Evolutionary conservation across 2,113 vertebrate genomes (phyloP), one percentile per base, ranked within the genome.

Genomic region (Rhynchopsitta pachyrhyncha): DNA sequence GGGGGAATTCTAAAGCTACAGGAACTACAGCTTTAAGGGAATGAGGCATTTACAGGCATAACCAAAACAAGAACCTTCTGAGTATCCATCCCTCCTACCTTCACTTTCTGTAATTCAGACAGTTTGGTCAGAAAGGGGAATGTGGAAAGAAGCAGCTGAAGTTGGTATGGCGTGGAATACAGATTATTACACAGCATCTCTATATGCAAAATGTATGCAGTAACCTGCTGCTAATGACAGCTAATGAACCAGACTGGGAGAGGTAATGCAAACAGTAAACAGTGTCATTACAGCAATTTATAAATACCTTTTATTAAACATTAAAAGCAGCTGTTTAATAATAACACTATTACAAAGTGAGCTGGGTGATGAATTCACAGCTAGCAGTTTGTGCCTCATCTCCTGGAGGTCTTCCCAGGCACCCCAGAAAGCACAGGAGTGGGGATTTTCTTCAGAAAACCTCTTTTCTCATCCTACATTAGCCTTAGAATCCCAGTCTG

Each of bases 251-350:
- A 76, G 78, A 62, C 39, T 87, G 64, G 62, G 62, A 86, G 68
- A 86, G 29, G 63, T 31, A 86, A 67, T 17, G 47, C 88, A 95
- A 95, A 95, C 42, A 85, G 95, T 79, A 93, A 92, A 78, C 91
- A 95, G 57, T 77, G 77, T 91, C 92, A 94, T 92, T 83, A 57
- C 42, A 81, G 73, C 64, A 95, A 90, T 95, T 96, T 95, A 79
- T 91, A 95, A 91, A 84, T 89, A 67, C 92, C 44, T 80, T 89
- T 93, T 84, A 96, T 97, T 94, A 95, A 94, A 78, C 76, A 92
- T 76, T 84, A 91, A 94, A 97, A 96, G 84, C 96, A 97, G 95
- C 93, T 96, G 90, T 93, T 96, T 73, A 74, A 39, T 88, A 25
- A 44, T 76, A 39, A 60, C 12, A 9, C 57, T 63, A 55, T 39